phyloP scores from a whole-genome alignment of 2,888 invertebrate species.

The Scaptomyza parva region DNA sequence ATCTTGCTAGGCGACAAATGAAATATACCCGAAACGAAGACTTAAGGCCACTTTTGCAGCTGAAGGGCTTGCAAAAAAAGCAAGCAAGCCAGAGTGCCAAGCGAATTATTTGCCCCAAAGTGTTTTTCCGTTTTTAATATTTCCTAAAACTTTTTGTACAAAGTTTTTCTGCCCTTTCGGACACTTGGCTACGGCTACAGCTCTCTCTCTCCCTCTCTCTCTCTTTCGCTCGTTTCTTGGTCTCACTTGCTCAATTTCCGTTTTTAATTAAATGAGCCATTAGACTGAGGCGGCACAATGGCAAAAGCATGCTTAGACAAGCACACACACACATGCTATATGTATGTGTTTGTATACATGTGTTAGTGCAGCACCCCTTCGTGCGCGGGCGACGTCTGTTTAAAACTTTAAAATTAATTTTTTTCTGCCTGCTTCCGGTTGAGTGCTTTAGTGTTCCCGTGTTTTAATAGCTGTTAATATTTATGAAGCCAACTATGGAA shows the following conservation, averaged over 20 bases:
- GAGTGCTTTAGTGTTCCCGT: slow-evolving; percentile 31
- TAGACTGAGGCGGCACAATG: slow-evolving; percentile 53
- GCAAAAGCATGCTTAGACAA: slow-evolving; percentile 27
- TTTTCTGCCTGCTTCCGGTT: slow-evolving; percentile 36
- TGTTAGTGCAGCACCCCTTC: slow-evolving; percentile 12
- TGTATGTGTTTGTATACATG: slow-evolving; percentile 1
- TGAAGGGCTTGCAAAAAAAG: slow-evolving; percentile 28
- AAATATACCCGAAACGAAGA: not conserved
- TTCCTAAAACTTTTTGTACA: slow-evolving; percentile 68
- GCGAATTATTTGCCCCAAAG: slow-evolving; percentile 76
- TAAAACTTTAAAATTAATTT: slow-evolving; percentile 78
- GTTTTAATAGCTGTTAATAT: slow-evolving; percentile 78
- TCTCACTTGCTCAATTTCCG: slow-evolving; percentile 79
- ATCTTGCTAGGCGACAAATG: slow-evolving; percentile 4
- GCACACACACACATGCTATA: slow-evolving; percentile 4
- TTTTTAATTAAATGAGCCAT: slow-evolving; percentile 79
- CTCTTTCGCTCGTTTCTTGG: slow-evolving; percentile 58
- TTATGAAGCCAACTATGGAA: slow-evolving; percentile 65
- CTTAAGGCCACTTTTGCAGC: slow-evolving; percentile 14
- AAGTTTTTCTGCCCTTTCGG: slow-evolving; percentile 59
- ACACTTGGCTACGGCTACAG: slow-evolving; percentile 66
- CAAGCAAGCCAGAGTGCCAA: slow-evolving; percentile 39
- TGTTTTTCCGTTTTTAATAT: slow-evolving; percentile 80
- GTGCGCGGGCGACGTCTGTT: slow-evolving; percentile 58
- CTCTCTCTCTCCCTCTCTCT: too few species aligned